Percentiles rank a stretch among this genome's conserved stretches.
These are phyloP conservation scores for Chaetops frenatus DNA, from an alignment of 2,113 vertebrate genomes.

Conservation along the genomic window DNA sequence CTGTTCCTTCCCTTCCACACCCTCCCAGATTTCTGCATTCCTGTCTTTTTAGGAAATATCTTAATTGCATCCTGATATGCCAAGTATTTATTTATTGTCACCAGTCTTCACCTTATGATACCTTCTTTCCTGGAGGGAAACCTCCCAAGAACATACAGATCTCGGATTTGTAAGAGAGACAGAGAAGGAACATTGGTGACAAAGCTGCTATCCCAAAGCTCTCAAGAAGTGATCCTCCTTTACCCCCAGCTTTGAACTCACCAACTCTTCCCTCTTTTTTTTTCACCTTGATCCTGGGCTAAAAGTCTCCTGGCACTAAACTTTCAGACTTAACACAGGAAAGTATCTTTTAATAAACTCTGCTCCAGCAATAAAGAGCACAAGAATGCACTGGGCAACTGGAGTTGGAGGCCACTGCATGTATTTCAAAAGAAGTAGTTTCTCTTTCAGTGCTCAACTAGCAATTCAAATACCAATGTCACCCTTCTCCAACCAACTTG, in stretches of 20 bases:
- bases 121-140: not conserved
- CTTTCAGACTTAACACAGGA: not conserved
- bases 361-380: not conserved
- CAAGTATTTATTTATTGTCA: not conserved
- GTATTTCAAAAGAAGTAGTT: not conserved
- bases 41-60: not conserved
- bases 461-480: not conserved
- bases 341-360: not conserved
- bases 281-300: not conserved
- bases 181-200: rapidly evolving
- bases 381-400: not conserved
- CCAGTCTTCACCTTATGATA: not conserved
- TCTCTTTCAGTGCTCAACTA: not conserved
- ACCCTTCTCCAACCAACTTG: not conserved
- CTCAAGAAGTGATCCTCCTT: not conserved
- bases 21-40: not conserved
- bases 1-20: not conserved
- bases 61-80: not conserved
- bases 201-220: not conserved
- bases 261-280: not conserved
- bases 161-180: not conserved
- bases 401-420: not conserved
- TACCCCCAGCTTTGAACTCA: not conserved
- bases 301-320: not conserved
- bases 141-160: not conserved